Conservation (phyloP, 1,140 invertebrate species). For the Microvelia longipes region DNA sequence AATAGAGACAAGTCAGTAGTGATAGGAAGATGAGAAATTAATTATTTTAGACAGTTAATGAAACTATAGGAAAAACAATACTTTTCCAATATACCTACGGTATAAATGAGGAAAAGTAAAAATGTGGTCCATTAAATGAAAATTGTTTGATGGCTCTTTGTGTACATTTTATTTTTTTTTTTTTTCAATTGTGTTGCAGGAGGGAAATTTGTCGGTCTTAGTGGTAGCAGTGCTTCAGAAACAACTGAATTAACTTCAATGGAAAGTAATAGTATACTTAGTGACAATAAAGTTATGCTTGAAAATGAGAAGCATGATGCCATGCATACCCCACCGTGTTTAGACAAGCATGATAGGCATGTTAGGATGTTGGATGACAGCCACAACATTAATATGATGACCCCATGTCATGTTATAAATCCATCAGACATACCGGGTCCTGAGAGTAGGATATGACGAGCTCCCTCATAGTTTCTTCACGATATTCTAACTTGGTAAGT, state of each 20-base stretch:
- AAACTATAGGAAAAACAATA: too few relatives aligned
- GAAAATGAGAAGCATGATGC: not conserved
- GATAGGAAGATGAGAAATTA: too few relatives aligned
- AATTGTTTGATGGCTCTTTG: too few relatives aligned
- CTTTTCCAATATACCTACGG: too few relatives aligned
- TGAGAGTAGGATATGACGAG: conserved; percentile 20
- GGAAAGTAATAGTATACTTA: conserved; percentile 13
- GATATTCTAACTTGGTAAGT: not conserved
- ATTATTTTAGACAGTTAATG: too few relatives aligned
- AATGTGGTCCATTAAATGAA: too few relatives aligned
- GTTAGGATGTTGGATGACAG: too few relatives aligned
- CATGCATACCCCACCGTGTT: not conserved
- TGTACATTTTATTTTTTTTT: too few relatives aligned
- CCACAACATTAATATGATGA: too few relatives aligned
- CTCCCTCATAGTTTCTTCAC: conserved; percentile 6
- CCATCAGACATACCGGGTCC: conserved; percentile 17
- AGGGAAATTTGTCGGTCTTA: not conserved
- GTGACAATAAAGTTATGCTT: conserved; percentile 3
- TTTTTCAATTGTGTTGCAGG: too few relatives aligned
- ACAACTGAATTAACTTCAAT: conserved; percentile 18
- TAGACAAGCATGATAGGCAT: conserved; percentile 9
- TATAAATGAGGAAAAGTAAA: too few relatives aligned
- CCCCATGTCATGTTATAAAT: conserved; percentile 9
- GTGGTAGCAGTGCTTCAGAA: conserved; percentile 9
- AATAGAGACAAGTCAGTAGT: too few relatives aligned